phyloP scores from a whole-genome alignment of 2,113 vertebrate species.

The Syrrhaptes paradoxus region DNA sequence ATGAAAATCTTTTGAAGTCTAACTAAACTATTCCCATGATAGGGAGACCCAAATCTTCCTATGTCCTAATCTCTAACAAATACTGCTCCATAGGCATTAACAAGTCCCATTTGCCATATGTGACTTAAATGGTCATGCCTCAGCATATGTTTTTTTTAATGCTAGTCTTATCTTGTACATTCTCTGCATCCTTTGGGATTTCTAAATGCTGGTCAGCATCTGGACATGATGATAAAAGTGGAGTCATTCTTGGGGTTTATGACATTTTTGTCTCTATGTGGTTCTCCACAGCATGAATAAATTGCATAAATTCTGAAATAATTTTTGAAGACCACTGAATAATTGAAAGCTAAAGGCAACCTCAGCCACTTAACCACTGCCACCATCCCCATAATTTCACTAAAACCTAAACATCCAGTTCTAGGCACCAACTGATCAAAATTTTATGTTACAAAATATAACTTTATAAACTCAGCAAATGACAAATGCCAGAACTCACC shows the following conservation, averaged over 20 bases:
- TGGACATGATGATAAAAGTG: background rate
- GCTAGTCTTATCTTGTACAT: background rate
- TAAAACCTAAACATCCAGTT: background rate
- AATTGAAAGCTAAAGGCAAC: background rate
- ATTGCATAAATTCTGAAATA: background rate
- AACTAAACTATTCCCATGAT: background rate
- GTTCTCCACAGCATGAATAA: background rate
- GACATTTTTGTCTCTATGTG: background rate
- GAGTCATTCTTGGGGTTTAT: background rate
- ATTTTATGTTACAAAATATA: background rate
- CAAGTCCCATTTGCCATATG: background rate
- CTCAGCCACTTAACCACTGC: background rate
- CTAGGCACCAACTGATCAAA: background rate
- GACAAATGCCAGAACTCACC: background rate
- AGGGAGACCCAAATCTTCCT: background rate
- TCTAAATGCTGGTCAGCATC: background rate
- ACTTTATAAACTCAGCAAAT: background rate
- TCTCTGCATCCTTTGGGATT: conserved; percentile 38
- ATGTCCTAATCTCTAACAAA: background rate
- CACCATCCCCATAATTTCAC: background rate
- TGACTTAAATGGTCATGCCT: background rate
- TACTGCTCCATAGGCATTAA: background rate
- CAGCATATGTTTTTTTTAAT: conserved; percentile 2
- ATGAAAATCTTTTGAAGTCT: background rate
- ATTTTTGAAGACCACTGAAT: background rate